Evolutionary conservation across 2,797 vertebrate genomes (phyloP).

Genomic region (Peromyscus attwateri): DNA sequence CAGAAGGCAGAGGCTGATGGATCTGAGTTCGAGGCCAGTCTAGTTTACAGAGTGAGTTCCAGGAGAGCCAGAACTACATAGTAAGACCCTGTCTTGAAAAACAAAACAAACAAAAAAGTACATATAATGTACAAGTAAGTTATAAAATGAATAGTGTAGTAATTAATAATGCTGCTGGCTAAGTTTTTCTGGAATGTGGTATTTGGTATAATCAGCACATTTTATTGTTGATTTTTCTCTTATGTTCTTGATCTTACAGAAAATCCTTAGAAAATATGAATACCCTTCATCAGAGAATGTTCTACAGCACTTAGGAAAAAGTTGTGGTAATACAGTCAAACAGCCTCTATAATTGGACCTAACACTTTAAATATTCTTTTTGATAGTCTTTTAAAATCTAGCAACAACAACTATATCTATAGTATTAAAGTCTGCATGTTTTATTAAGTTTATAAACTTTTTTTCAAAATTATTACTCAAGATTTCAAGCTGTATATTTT

Average conservation of each 20-base stretch:
- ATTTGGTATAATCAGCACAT: background rate
- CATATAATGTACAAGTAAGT: background rate
- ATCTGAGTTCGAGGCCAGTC: background rate
- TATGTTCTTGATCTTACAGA: conserved; percentile 50
- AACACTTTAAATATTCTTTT: background rate
- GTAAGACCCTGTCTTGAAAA: background rate
- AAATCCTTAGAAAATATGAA: conserved; percentile 10
- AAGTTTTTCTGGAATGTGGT: background rate
- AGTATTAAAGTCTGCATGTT: background rate
- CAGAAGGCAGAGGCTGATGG: background rate
- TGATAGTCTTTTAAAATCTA: background rate
- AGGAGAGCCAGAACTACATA: background rate
- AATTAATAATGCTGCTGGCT: no score
- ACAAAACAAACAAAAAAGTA: background rate
- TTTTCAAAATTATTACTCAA: conserved; percentile 61
- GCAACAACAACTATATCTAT: background rate
- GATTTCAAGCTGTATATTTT: conserved; percentile 53
- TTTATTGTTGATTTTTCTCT: conserved; percentile 5
- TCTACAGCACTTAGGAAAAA: background rate
- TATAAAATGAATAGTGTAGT: background rate
- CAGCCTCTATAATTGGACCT: background rate
- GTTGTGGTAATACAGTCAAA: background rate
- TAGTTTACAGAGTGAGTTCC: background rate
- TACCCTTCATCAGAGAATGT: conserved; percentile 23
- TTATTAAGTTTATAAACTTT: conserved; percentile 25